Percentiles rank a stretch among this genome's conserved stretches.
These are phyloP conservation scores for Euphonia xanthogaster DNA, from an alignment of 2,797 vertebrate species.

Conservation along the genomic window DNA sequence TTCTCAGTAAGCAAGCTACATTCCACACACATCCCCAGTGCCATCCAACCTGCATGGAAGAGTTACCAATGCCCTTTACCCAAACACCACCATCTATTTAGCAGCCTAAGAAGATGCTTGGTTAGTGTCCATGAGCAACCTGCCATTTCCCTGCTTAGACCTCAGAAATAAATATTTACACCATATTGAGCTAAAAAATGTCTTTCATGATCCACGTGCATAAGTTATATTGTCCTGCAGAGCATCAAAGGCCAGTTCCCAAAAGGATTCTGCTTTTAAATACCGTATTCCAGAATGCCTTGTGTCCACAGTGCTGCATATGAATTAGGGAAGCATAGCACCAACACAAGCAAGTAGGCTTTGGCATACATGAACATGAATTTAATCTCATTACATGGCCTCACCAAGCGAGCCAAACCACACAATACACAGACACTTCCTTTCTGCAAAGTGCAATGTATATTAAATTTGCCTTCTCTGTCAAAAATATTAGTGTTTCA, in stretches of 20 bases:
- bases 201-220: accelerated
- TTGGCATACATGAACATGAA: not conserved
- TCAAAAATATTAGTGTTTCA: not conserved
- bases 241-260: not conserved
- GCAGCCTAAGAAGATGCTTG: not conserved
- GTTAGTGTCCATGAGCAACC: not conserved
- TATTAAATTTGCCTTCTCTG: not conserved
- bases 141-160: not conserved
- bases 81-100: not conserved
- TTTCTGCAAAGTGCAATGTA: not conserved
- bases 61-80: not conserved
- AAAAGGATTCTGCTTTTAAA: not conserved
- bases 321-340: not conserved
- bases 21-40: not conserved
- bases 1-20: not conserved
- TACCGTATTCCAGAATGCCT: not conserved
- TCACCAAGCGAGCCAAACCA: not conserved
- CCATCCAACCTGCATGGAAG: not conserved
- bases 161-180: not conserved
- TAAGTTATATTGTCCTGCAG: not conserved
- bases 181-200: not conserved
- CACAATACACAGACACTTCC: not conserved
- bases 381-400: accelerated
- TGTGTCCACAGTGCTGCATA: not conserved
- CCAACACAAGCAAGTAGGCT: not conserved